Evolutionary conservation across 1,140 invertebrate species (phyloP), one percentile per base, ranked within the genome.

Genomic region (Neodiprion virginianus): DNA sequence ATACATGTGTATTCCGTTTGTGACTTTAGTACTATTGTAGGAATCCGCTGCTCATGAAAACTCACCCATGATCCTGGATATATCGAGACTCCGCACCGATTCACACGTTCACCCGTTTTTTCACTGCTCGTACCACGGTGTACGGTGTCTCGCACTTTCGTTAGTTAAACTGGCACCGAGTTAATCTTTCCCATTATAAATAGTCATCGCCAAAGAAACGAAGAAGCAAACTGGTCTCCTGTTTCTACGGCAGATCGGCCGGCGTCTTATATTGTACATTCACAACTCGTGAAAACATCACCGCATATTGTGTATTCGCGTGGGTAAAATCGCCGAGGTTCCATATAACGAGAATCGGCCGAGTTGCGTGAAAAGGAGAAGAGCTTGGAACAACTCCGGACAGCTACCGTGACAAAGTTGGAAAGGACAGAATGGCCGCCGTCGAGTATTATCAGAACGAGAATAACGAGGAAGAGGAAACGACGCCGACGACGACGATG

Each of bases 371-470:
- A 14, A 17, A 5, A 14, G 0, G 53, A 40, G 28, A 17, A 61
- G 53, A 61, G 11, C 53, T 12, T 14, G 53, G 53, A 17, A 61
- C 53, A 7, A 61, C 53, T 61, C n/a, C 3, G 53, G 53, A 61
- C 28, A 40, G 28, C 11, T 17, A 61, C 5, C 53, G 53, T 61
- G 53, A 61, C n/a, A 61, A 61, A 61, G 53, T 61, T 61, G 53
- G 53, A 61, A 61, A 61, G n/a, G n/a, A 61, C 53, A 77, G 76
- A 76, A 87, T 87, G 85, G 85, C 85, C 83, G 81, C 84, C 75
- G 84, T 85, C 72, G 85, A 85, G 75, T 83, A 80, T 79, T 86
- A 85, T 78, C 85, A 85, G 75, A 86, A 85, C 78, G 81, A 85
- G 76, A 75, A 79, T 47, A 81, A 84, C 71, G 76, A 49, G 74